Percentiles rank a stretch among this genome's conserved stretches.
Evolutionary conservation across 2,888 invertebrate genomes (phyloP).

Genomic region (Polymixis flavicincta): DNA sequence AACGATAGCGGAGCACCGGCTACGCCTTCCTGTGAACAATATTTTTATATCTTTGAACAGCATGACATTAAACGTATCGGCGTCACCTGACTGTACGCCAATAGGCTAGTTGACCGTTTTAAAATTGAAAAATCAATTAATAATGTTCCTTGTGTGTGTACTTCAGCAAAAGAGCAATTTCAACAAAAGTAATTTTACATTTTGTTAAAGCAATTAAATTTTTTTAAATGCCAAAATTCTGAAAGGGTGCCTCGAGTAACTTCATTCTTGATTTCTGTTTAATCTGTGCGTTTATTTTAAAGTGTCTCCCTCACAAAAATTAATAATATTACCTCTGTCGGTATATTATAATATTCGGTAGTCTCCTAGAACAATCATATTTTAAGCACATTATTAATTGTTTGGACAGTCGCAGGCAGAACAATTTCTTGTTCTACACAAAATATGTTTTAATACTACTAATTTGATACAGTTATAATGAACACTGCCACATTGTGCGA

Average conservation of each 20-base stretch:
- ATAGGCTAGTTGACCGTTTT: neutral
- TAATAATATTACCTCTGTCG: neutral
- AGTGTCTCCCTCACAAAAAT: neutral
- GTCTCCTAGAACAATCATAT: neutral
- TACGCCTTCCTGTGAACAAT: conserved; percentile 74
- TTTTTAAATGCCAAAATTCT: neutral
- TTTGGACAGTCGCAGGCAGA: neutral
- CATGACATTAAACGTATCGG: neutral
- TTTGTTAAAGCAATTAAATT: neutral
- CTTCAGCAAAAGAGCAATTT: neutral
- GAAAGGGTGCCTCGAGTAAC: neutral
- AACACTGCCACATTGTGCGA: neutral
- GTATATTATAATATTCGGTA: neutral
- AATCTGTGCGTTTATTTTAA: neutral
- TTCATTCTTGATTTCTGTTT: neutral
- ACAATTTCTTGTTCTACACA: neutral
- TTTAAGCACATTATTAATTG: neutral
- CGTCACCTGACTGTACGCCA: neutral
- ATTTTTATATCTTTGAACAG: neutral
- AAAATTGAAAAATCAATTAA: neutral
- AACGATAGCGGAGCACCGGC: conserved; percentile 84
- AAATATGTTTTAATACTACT: neutral
- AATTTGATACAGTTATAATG: neutral
- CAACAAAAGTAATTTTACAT: neutral
- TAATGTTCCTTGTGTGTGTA: neutral